Evolutionary conservation across 2,888 invertebrate species (phyloP).

Genomic region (Pocota personata): DNA sequence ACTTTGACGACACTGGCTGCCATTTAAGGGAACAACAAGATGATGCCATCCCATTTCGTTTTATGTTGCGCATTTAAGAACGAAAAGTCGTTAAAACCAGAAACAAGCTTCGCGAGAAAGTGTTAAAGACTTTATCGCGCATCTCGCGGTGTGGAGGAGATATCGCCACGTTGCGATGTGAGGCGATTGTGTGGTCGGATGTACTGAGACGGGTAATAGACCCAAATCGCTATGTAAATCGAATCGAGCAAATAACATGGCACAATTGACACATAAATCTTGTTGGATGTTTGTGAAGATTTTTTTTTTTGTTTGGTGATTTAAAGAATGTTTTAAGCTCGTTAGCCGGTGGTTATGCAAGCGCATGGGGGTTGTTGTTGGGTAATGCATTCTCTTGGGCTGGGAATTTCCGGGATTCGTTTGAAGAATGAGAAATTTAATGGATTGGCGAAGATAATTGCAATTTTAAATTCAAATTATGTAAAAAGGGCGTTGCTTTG

Average conservation of each 20-base stretch:
- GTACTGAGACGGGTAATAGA: slow-evolving; percentile 30
- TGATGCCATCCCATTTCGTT: slow-evolving; percentile 42
- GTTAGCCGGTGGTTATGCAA: slow-evolving; percentile 30
- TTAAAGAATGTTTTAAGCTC: slow-evolving; percentile 21
- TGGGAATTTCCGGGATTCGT: slow-evolving; percentile 40
- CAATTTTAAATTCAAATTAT: background rate
- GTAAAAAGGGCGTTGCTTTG: slow-evolving; percentile 5
- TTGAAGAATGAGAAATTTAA: background rate
- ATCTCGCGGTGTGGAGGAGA: background rate
- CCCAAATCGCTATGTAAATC: slow-evolving; percentile 60
- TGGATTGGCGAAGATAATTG: background rate
- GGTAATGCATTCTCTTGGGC: slow-evolving; percentile 4
- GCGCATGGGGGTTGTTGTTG: slow-evolving; percentile 23
- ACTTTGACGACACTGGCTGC: slow-evolving; percentile 59
- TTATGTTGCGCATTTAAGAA: slow-evolving; percentile 29
- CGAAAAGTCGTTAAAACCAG: slow-evolving; percentile 2
- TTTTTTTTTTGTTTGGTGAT: slow-evolving; percentile 18
- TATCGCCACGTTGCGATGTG: background rate
- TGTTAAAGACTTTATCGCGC: background rate
- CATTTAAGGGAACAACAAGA: slow-evolving; percentile 49
- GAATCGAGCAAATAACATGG: slow-evolving; percentile 23
- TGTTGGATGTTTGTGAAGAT: slow-evolving; percentile 8
- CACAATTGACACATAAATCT: slow-evolving; percentile 68
- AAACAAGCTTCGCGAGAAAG: background rate
- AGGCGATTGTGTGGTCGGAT: slow-evolving; percentile 60